phyloP scores from a whole-genome alignment of 1,140 invertebrate genomes.

The Tribolium madens region DNA sequence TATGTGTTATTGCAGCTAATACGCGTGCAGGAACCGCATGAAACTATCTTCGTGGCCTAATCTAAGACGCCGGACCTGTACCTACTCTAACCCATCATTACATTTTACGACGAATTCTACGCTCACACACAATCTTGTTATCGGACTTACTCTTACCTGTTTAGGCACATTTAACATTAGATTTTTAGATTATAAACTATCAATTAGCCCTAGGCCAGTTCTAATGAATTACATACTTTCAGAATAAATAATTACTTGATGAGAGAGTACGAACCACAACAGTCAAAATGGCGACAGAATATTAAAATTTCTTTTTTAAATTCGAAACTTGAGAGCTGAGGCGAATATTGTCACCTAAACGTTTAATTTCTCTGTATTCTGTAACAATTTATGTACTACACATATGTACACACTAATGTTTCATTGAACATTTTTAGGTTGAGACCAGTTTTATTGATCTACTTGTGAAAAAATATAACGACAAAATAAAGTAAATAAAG shows the following conservation, averaged over 20 bases:
- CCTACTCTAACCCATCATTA: constrained; percentile 56
- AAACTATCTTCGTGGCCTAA: constrained; percentile 57
- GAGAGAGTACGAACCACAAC: neutral
- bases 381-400: too few relatives aligned
- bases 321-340: too few relatives aligned
- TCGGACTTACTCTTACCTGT: neutral
- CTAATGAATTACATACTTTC: constrained; percentile 5
- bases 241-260: constrained; percentile 31
- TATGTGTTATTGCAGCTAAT: constrained; percentile 65
- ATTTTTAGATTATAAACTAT: neutral
- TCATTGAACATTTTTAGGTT: too few relatives aligned
- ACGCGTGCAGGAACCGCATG: constrained; percentile 59
- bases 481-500: too few relatives aligned
- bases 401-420: too few relatives aligned
- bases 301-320: too few relatives aligned
- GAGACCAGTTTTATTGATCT: too few relatives aligned
- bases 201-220: neutral
- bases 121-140: constrained; percentile 10
- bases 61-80: constrained; percentile 55
- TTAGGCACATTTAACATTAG: constrained; percentile 14
- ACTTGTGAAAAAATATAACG: too few relatives aligned
- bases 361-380: too few relatives aligned
- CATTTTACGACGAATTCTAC: constrained; percentile 56
- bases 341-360: too few relatives aligned
- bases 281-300: too few relatives aligned